Conservation (phyloP, 2,797 vertebrate species). For the Menidia menidia region DNA sequence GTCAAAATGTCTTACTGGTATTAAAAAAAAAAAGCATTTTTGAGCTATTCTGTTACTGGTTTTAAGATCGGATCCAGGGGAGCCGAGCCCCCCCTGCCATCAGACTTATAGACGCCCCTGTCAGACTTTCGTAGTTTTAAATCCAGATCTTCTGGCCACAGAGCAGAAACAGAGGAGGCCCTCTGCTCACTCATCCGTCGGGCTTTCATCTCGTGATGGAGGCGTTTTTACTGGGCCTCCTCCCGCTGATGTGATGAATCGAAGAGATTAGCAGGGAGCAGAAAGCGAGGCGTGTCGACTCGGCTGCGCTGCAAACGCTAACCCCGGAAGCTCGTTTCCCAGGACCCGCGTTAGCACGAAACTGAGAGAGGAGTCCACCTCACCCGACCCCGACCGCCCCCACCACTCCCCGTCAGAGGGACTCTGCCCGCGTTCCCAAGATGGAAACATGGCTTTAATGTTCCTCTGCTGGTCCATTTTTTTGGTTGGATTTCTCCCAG, state of each 20-base stretch:
- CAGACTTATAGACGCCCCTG: too few relatives aligned
- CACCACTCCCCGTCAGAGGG: slow-evolving; percentile 48
- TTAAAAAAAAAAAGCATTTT: too few relatives aligned
- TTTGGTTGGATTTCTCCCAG: slow-evolving; percentile 48
- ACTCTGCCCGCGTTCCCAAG: slow-evolving; percentile 29
- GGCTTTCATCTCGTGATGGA: slow-evolving; percentile 60
- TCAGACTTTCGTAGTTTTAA: too few relatives aligned
- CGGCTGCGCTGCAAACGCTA: slow-evolving; percentile 58
- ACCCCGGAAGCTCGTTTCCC: slow-evolving; percentile 57
- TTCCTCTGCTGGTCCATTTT: slow-evolving; percentile 49
- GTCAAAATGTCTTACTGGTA: background rate
- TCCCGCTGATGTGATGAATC: slow-evolving; percentile 72
- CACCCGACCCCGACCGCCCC: slow-evolving; percentile 50
- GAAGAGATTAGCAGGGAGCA: slow-evolving; percentile 66
- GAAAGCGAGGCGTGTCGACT: slow-evolving; percentile 44
- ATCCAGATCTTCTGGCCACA: too few relatives aligned
- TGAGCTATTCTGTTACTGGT: too few relatives aligned
- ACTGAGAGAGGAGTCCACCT: slow-evolving; percentile 49
- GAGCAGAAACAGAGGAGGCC: slow-evolving; percentile 35
- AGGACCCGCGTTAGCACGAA: slow-evolving; percentile 60
- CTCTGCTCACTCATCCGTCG: slow-evolving; percentile 75
- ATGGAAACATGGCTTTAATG: slow-evolving; percentile 51
- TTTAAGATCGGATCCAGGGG: too few relatives aligned
- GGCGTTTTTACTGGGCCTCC: slow-evolving; percentile 57
- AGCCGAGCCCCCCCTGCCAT: too few relatives aligned